Evolutionary conservation across 2,113 vertebrate species (phyloP), one percentile per base, ranked within the genome.

Genomic region (Suncus etruscus): DNA sequence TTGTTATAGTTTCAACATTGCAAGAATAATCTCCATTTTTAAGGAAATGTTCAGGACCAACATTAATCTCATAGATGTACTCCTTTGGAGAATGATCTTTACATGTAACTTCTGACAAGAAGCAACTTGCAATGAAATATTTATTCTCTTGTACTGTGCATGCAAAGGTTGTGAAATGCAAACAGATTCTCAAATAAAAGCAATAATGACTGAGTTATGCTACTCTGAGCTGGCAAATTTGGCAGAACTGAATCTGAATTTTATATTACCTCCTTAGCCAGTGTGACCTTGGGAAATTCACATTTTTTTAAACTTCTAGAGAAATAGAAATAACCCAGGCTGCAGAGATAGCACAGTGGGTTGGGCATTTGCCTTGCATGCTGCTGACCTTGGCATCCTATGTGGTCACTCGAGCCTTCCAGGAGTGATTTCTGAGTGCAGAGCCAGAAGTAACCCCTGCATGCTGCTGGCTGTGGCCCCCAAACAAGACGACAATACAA

Each of bases 61-160:
- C 16, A 27, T 75, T 75, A 65, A 72, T 61, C 72, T 79, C 79
- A 9, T 11, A 15, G n/a, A 70, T 18, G 69, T 75, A 86, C 73
- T 86, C 68, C 65, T 93, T 76, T 66, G 81, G 83, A 78, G 82
- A 78, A 48, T 86, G 25, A 51, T 79, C 68, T 79, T 89, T 74
- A 75, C 22, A 61, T 75, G 68, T 61, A 86, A 78, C 50, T 79
- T 70, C 48, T 75, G 68, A 65, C 31, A 63, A 45, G 61, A 83
- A 83, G 70, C 66, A 87, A 48, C 31, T 85, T 72, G 48, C 65
- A 54, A 69, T 75, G 39, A 83, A 79, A 65, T 75, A 24, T 63
- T 54, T 47, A 58, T 58, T 58, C 54, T 87, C 29, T 87, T 76
- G 31, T 11, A 24, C 25, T 14, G 58, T 58, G 32, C 8, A 29